Evolutionary conservation across 2,113 vertebrate species (phyloP), one percentile per base, ranked within the genome.

Genomic region (Triplophysa siluroides): DNA sequence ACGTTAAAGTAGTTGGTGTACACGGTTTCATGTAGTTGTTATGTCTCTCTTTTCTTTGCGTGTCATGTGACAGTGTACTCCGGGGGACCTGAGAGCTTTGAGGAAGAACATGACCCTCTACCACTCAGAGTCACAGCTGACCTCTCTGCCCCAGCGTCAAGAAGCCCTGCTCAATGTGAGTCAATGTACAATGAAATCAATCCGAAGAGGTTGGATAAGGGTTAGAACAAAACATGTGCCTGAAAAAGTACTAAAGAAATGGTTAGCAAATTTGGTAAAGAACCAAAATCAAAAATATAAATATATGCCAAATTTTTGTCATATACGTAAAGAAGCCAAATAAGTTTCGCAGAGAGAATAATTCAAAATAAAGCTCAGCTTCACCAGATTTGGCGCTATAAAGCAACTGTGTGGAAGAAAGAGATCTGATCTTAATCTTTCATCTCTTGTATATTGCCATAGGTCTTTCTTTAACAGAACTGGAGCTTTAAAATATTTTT

Each of bases 121-220:
- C 91, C 96, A 96, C 92, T 98, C 97, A 0, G 97, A 99, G 90
- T 95, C 96, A 14, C 96, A 98, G 92, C 95, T 98, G 69, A 93
- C 96, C 0, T 94, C 94, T 0, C 91, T 97, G 91, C 95, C 95
- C 0, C 96, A 94, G 78, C 95, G 95, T 88, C 96, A 95, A 87
- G 96, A 98, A 0, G 41, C 93, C 85, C 89, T 94, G 91, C 95
- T 96, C 85, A 96, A 95, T 0, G 97, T 99, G 87, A 94, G 43
- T 45, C 43, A 12, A 21, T 88, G 87, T 80, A 79, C 81, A 81
- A 64, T 33, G 45, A 16, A 69, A 65, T n/a, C 76, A 45, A 56
- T 74, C 65, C 58, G 6, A 50, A 70, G 1, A 43, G 41, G 10
- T 8, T 43, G 41, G 41, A 11, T 9, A 2, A 43, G 29, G 4